Conservation (phyloP, 2,113 vertebrate genomes). For the Anhinga anhinga region DNA sequence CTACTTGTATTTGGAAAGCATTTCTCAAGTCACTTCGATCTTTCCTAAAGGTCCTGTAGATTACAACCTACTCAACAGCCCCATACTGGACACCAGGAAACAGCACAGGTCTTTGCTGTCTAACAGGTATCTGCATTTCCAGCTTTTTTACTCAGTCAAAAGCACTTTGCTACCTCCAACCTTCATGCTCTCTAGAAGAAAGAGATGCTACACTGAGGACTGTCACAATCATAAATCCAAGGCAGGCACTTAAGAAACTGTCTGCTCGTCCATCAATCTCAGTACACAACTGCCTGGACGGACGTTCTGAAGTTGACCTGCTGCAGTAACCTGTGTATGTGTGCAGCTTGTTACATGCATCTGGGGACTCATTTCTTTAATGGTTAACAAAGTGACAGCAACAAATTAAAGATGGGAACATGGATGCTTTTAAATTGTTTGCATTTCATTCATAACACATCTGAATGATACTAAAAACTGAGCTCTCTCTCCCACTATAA, state of each 20-base stretch:
- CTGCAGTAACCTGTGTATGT: neutral
- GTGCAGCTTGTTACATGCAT: neutral
- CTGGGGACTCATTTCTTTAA: neutral
- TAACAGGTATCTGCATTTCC: neutral
- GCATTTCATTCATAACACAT: neutral
- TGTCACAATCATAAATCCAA: neutral
- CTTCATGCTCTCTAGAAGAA: neutral
- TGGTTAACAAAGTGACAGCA: slow-evolving; percentile 1
- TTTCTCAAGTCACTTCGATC: neutral
- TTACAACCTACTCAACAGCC: neutral
- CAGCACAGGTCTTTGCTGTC: neutral
- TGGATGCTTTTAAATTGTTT: neutral
- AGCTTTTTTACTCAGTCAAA: neutral
- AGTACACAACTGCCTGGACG: neutral
- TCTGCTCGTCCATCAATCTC: neutral
- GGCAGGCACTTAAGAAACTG: neutral
- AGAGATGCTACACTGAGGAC: neutral
- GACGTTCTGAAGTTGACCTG: neutral
- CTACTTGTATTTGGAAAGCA: neutral
- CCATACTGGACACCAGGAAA: neutral
- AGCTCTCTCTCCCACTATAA: neutral
- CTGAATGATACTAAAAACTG: neutral
- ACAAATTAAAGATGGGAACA: neutral
- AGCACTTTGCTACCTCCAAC: neutral
- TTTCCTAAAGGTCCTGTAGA: neutral